These are phyloP conservation scores for Psettodes erumei DNA, from an alignment of 2,113 vertebrate species.

Conservation along the genomic window DNA sequence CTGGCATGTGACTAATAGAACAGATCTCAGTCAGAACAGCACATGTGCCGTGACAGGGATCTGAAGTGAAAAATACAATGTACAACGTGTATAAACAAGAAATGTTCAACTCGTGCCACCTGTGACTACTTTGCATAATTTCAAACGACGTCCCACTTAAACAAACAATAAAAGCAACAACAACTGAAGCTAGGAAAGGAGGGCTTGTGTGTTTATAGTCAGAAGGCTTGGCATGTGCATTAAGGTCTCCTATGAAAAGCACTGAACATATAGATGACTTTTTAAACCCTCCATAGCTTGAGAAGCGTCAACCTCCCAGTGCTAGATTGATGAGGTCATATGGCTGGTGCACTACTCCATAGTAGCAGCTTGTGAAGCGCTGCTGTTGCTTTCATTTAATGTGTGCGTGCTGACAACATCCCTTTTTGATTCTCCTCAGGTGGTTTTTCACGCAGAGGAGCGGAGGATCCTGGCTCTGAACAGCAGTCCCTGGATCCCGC, in stretches of 20 bases:
- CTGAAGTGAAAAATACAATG: constrained; percentile 34
- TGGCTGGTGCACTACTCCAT: background rate
- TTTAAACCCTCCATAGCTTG: background rate
- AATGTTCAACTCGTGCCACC: constrained; percentile 27
- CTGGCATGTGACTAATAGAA: constrained; percentile 59
- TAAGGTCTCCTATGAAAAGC: background rate
- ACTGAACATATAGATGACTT: background rate
- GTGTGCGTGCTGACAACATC: background rate
- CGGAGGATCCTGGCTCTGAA: constrained; percentile 87
- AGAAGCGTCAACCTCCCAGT: background rate
- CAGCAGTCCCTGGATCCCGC: constrained; percentile 93
- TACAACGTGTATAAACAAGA: constrained; percentile 27
- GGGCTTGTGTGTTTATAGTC: background rate
- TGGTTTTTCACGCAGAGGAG: constrained; percentile 94
- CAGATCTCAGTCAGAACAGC: constrained; percentile 48
- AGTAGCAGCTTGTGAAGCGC: background rate
- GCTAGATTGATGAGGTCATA: background rate
- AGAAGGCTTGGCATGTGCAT: background rate
- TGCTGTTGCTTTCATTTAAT: constrained; percentile 4
- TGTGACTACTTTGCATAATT: constrained; percentile 6
- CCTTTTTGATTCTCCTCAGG: constrained; percentile 71
- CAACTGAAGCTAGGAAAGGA: background rate
- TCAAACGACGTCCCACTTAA: background rate
- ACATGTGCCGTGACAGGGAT: constrained; percentile 45
- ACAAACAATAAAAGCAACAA: constrained; percentile 12